Evolutionary conservation across 2,888 invertebrate genomes (phyloP), one percentile per base, ranked within the genome.

Genomic region (Stenolophus ochropezus): DNA sequence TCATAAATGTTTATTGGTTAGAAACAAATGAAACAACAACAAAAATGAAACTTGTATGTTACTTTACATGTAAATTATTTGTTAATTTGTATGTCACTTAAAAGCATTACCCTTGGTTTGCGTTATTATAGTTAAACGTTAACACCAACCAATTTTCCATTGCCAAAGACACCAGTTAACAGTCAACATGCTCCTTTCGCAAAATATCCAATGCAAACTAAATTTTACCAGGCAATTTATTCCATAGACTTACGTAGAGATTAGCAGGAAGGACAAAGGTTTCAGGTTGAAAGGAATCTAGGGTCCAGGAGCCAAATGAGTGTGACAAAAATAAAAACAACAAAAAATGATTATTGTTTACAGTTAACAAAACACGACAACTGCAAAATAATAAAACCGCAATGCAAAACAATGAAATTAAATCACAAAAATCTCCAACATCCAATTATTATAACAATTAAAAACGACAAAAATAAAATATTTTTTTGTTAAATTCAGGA

Each of bases 321-420:
- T 61, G 77, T 61, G 61, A 77, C 42, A 11, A 56, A 47, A 75
- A 75, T 75, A 75, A 77, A 77, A 42, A 47, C 58, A 53, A 77
- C 47, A 21, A 77, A 42, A 76, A 42, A 77, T 61, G 53, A 58
- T 58, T 42, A 82, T 82, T 74, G 20, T 76, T 82, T 65, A 82
- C 81, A 83, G 61, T 83, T 61, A 82, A 83, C 77, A 77, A 83
- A 83, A 83, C 75, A 76, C 76, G 76, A 27, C 58, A 75, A 75
- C 21, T 76, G 76, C 76, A 76, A 76, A 76, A 77, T 18, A 77
- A 61, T 61, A 42, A 77, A 61, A 77, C 47, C 77, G 77, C 77
- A 77, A 61, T 58, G 77, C 77, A 77, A 77, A 75, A 77, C 33
- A 61, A 56, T 16, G 56, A 76, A 58, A 58, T 8, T 58, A 76